Base-by-base conservation (phyloP, 2,797 vertebrate species). In the Alca torda region DNA sequence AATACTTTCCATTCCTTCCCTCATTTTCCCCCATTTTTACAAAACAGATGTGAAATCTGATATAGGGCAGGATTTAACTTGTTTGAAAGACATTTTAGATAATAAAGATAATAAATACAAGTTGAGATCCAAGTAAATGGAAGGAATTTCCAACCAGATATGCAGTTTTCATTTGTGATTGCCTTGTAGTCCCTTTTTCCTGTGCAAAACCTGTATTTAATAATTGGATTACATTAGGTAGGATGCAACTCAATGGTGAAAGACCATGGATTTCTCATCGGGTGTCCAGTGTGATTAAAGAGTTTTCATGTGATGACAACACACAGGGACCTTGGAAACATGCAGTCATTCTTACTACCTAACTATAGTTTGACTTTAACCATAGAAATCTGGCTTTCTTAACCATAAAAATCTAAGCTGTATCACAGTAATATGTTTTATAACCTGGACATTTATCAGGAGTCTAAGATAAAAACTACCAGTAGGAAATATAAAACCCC, bases 271-370 rank as follows among this genome's bases (percentile, higher is more conserved):
- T 69, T 18, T 57, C 25, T 83, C 26, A 81, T 51, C 28, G 72
- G 2, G 7, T 70, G 17, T 67, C 28, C 54, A 21, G 33, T 54
- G 20, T 16, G 12, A 69, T 80, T 77, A 59, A 79, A 51, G 5
- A 81, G 35, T 70, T 92, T 80, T 83, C 19, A 45, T 19, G 12
- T 21, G 25, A 48, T 31, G 33, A 65, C 21, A 78, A 11, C 30
- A 46, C 23, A 48, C 2, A 28, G 54, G 79, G 60, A 28, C 13
- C 26, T 51, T 74, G 16, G 24, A 91, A 43, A 39, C 0, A 0
- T 59, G 33, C 16, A 69, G 16, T 57, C 16, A 54, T 90, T 84
- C 7, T 50, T 81, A 50, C 45, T 75, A 33, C 4, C 3, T 60
- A 41, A 51, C 51, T 86, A 37, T 33, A 39, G 5, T 28, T 77